Evolutionary conservation across 1,140 invertebrate species (phyloP).

Genomic region (Halictus rubicundus): DNA sequence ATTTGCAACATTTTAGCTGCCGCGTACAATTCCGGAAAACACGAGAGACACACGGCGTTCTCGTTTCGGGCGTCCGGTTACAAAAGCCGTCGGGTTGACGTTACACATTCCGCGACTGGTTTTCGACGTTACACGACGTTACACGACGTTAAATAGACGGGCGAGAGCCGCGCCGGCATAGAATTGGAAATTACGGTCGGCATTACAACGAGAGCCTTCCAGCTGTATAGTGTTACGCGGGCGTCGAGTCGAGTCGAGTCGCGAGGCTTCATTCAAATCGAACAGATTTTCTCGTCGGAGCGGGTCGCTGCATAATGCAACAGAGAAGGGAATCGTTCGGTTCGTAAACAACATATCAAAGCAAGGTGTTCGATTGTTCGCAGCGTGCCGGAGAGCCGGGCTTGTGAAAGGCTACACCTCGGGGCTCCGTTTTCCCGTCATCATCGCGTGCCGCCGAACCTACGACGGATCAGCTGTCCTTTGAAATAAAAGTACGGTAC

Average conservation of each 20-base stretch:
- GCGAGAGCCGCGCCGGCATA: neutral
- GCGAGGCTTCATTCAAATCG: constrained; percentile 40
- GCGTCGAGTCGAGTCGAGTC: neutral
- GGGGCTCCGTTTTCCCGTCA: constrained; percentile 36
- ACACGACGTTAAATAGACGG: neutral
- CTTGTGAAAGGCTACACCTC: constrained; percentile 49
- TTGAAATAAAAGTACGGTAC: neutral
- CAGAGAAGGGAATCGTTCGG: constrained; percentile 13
- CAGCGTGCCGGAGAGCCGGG: constrained; percentile 22
- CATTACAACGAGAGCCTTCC: neutral
- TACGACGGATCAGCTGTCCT: constrained; percentile 1
- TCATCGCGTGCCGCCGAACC: constrained; percentile 7
- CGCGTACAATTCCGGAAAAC: no score
- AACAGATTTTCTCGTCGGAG: constrained; percentile 10
- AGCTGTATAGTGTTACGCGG: neutral
- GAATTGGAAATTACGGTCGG: neutral
- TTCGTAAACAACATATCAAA: constrained; percentile 54
- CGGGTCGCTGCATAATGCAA: constrained; percentile 7
- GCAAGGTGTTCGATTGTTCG: constrained; percentile 27
- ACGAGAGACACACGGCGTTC: no score
- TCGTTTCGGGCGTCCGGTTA: no score
- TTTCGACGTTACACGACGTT: neutral
- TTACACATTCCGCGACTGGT: neutral
- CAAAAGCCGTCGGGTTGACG: no score
- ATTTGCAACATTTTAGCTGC: no score